phyloP scores from a whole-genome alignment of 2,797 vertebrate genomes.

The Malurus splendens region DNA sequence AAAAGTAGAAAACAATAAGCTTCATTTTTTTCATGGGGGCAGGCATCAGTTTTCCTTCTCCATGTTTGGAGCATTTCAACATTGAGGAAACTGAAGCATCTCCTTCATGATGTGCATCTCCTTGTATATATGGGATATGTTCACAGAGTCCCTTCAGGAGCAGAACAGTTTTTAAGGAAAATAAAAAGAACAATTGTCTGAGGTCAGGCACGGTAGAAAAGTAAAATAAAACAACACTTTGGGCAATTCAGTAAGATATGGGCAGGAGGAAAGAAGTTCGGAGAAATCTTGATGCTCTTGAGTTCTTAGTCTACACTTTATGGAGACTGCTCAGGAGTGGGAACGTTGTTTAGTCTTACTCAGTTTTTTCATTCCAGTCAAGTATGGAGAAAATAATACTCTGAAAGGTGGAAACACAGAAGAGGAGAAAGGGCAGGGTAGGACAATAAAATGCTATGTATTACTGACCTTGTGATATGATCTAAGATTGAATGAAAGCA shows the following conservation, averaged over 20 bases:
- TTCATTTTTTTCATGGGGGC: neutral
- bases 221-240: neutral
- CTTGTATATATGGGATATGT: neutral
- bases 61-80: neutral
- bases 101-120: neutral
- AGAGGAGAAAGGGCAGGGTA: neutral
- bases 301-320: neutral
- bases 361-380: neutral
- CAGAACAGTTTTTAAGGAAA: neutral
- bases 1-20: neutral
- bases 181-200: neutral
- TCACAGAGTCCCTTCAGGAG: neutral
- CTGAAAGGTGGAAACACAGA: neutral
- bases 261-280: neutral
- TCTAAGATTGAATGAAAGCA: neutral
- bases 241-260: neutral
- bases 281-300: neutral
- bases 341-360: neutral
- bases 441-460: neutral
- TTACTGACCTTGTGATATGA: neutral
- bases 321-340: neutral
- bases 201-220: neutral
- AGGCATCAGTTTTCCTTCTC: neutral
- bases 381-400: neutral
- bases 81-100: neutral